Evolutionary conservation across 1,140 invertebrate genomes (phyloP).

Genomic region (Drosophila quadrilineata): DNA sequence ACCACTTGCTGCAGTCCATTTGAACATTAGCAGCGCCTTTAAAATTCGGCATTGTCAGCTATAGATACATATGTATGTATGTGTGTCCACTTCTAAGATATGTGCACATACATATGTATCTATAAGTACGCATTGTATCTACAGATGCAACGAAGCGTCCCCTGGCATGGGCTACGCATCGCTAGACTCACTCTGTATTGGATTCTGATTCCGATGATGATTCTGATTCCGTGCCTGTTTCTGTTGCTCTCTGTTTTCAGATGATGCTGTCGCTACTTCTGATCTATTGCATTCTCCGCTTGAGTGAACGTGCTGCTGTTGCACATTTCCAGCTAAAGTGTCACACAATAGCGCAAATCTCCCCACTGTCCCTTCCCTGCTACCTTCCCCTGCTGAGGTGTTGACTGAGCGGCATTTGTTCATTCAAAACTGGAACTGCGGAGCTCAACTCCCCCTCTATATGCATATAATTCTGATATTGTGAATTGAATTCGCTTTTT

Average conservation of each 20-base stretch:
- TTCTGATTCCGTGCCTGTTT: conserved; percentile 6
- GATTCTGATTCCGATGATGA: conserved; percentile 53
- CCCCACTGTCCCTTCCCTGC: neutral
- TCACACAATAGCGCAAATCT: conserved; percentile 45
- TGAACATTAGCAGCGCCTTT: no score
- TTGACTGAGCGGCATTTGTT: neutral
- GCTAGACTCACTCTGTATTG: conserved; percentile 44
- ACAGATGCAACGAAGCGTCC: conserved; percentile 33
- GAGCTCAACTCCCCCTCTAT: no score
- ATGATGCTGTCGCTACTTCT: conserved; percentile 27
- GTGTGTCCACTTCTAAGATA: no score
- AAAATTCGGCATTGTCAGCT: conserved; percentile 35
- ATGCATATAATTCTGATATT: neutral
- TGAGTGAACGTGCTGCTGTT: conserved; percentile 74
- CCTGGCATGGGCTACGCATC: conserved; percentile 66
- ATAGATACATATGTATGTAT: no score
- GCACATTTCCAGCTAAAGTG: conserved; percentile 74
- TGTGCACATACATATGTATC: conserved; percentile 18
- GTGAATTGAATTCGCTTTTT: conserved; percentile 13
- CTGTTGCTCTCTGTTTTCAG: no score
- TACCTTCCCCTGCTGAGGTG: conserved; percentile 4
- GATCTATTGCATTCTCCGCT: conserved; percentile 75
- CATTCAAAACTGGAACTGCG: no score
- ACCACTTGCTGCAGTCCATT: no score
- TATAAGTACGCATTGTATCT: conserved; percentile 6